Evolutionary conservation across 2,113 vertebrate genomes (phyloP).

Genomic region (Cochlearius cochlearius): DNA sequence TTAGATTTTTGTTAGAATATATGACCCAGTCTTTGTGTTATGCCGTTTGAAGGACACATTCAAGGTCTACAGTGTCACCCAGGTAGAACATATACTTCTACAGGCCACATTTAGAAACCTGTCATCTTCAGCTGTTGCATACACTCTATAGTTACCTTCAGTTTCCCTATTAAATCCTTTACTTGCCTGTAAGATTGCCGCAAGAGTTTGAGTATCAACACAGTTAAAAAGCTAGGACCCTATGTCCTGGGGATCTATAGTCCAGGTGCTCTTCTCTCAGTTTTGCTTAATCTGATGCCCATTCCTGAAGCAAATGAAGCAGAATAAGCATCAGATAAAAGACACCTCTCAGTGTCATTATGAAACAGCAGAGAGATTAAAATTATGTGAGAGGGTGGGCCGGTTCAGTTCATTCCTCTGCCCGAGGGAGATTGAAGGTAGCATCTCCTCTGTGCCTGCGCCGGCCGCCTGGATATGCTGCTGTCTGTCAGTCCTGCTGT

Average conservation of each 20-base stretch:
- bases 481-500: neutral
- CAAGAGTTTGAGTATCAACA: neutral
- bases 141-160: accelerated
- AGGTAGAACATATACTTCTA: neutral
- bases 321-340: neutral
- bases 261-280: neutral
- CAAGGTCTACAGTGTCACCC: neutral
- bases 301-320: neutral
- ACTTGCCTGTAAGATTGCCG: neutral
- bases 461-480: neutral
- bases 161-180: neutral
- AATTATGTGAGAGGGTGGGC: neutral
- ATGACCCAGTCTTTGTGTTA: accelerated
- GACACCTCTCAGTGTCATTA: neutral
- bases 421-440: neutral
- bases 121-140: neutral
- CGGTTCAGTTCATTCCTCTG: neutral
- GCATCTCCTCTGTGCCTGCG: too few relatives aligned
- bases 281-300: neutral
- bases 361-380: neutral
- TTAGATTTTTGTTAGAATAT: neutral
- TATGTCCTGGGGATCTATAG: neutral
- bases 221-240: neutral
- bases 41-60: neutral
- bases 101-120: neutral